phyloP scores from a whole-genome alignment of 2,113 vertebrate species.

The Leptocoma aspasia region DNA sequence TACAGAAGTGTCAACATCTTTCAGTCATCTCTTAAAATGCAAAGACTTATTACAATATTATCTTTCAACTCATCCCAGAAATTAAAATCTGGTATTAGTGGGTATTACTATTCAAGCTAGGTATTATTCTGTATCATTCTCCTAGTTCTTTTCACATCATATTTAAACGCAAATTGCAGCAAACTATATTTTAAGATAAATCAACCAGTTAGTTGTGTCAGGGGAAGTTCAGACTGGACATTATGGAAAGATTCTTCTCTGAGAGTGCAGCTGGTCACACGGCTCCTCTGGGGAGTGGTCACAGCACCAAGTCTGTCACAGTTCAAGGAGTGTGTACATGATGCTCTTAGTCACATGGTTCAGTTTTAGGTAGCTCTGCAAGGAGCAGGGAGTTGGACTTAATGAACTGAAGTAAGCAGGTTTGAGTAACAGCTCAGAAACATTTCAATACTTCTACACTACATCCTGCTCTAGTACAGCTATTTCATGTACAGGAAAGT shows the following conservation, averaged over 20 bases:
- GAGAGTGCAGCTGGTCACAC: rapidly evolving
- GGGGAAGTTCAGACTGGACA: not conserved
- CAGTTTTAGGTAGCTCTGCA: not conserved
- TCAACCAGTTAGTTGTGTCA: not conserved
- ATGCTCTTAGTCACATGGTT: rapidly evolving
- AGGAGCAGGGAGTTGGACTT: not conserved
- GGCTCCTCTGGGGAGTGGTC: not conserved
- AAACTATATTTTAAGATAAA: not conserved
- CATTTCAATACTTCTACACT: not conserved
- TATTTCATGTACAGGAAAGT: not conserved
- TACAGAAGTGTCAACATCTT: not conserved
- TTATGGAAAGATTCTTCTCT: not conserved
- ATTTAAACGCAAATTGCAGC: not conserved
- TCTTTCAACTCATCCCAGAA: not conserved
- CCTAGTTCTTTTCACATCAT: not conserved
- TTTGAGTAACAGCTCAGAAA: not conserved
- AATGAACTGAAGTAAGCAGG: not conserved
- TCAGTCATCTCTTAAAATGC: not conserved
- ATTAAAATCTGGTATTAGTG: not conserved
- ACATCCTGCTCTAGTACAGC: not conserved
- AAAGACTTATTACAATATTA: not conserved
- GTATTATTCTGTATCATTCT: not conserved
- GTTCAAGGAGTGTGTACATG: rapidly evolving
- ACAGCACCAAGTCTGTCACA: not conserved
- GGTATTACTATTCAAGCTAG: not conserved